Percentiles rank a stretch among this genome's conserved stretches.
These are phyloP conservation scores for Ryuthela nishihirai DNA, from an alignment of 2,888 invertebrate genomes.

Conservation along the genomic window DNA sequence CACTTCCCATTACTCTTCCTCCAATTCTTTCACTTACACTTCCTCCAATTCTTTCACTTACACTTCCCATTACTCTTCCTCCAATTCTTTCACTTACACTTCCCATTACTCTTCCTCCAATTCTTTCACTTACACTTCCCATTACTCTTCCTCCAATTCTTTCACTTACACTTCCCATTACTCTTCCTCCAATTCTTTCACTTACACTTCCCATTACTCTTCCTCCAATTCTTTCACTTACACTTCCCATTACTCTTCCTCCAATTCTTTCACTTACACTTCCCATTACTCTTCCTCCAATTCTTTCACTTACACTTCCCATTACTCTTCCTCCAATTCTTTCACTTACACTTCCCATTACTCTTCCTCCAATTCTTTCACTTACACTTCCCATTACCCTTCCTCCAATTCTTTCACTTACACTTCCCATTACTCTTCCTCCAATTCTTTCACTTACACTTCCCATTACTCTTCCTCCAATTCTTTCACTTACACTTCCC, in stretches of 20 bases:
- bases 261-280: background rate
- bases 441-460: background rate
- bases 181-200: background rate
- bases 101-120: background rate
- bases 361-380: background rate
- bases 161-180: background rate
- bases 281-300: background rate
- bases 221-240: background rate
- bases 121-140: background rate
- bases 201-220: background rate
- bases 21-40: background rate
- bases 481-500: background rate
- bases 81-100: background rate
- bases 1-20: background rate
- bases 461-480: background rate
- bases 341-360: background rate
- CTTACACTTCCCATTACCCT: background rate
- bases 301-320: background rate
- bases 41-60: background rate
- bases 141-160: background rate
- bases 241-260: background rate
- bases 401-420: background rate
- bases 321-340: no score
- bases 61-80: background rate
- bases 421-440: background rate